phyloP scores from a whole-genome alignment of 2,113 vertebrate genomes.

The Psammodynastes pulverulentus region DNA sequence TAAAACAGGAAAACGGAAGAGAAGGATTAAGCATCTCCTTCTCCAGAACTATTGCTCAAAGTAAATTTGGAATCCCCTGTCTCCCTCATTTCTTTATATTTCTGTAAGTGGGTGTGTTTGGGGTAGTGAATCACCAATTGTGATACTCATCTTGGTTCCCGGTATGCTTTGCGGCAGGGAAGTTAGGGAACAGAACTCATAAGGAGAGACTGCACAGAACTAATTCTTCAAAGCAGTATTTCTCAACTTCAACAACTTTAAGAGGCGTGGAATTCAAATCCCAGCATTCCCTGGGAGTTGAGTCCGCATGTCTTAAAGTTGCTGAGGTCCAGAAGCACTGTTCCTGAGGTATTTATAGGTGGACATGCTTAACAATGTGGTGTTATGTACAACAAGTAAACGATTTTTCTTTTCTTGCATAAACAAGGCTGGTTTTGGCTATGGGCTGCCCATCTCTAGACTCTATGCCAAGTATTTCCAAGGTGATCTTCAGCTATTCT shows the following conservation, averaged over 20 bases:
- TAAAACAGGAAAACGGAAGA: neutral
- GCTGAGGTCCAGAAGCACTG: neutral
- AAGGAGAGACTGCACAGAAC: neutral
- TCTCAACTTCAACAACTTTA: neutral
- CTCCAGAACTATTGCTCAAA: neutral
- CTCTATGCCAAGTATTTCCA: conserved; percentile 97
- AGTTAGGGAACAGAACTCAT: neutral
- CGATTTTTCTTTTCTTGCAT: neutral
- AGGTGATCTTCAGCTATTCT: conserved; percentile 92
- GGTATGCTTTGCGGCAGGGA: neutral
- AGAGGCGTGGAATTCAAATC: neutral
- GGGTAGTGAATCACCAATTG: neutral
- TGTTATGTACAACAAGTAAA: neutral
- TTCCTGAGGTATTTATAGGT: neutral
- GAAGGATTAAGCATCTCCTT: neutral
- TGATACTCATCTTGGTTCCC: neutral
- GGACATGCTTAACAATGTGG: neutral
- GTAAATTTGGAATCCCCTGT: neutral
- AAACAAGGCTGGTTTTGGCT: conserved; percentile 88
- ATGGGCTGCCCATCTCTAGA: conserved; percentile 90
- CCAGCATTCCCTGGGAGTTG: neutral
- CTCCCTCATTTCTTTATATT: neutral
- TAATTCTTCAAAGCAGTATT: neutral
- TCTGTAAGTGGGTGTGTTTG: neutral
- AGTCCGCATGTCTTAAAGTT: neutral